Conservation (phyloP, 2,797 vertebrate species). For the Xiphophorus birchmanni region DNA sequence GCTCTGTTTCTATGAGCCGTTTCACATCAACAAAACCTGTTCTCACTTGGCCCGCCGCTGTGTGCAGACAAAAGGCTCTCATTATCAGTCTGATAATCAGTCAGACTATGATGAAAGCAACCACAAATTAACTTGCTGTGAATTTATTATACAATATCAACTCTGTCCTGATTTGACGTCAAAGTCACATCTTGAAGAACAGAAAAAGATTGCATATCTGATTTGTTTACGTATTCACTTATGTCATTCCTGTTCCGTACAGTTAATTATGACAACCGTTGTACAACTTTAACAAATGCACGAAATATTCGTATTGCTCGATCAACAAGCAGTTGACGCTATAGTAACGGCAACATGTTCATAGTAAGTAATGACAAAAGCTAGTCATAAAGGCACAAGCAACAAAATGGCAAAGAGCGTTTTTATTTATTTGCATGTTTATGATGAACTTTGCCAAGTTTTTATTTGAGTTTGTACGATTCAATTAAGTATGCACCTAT, state of each 20-base stretch:
- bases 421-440: background rate
- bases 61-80: slow-evolving; percentile 61
- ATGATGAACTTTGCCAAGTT: background rate
- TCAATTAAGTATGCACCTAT: background rate
- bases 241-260: background rate
- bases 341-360: background rate
- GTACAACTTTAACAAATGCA: background rate
- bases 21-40: slow-evolving; percentile 73
- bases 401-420: background rate
- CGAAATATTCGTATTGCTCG: too few relatives aligned
- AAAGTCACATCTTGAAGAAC: slow-evolving; percentile 6
- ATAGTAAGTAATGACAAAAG: background rate
- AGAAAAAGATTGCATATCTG: background rate
- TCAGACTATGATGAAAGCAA: slow-evolving; percentile 33
- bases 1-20: slow-evolving; percentile 29
- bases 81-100: slow-evolving; percentile 26
- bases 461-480: background rate
- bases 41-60: slow-evolving; percentile 58
- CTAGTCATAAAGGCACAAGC: background rate
- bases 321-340: background rate
- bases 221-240: too few relatives aligned
- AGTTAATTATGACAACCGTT: background rate
- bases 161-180: slow-evolving; percentile 2
- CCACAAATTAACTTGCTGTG: slow-evolving; percentile 32
- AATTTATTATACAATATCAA: slow-evolving; percentile 15